These are phyloP conservation scores for Trialeurodes vaporariorum DNA, from an alignment of 1,140 invertebrate genomes.

Conservation along the genomic window DNA sequence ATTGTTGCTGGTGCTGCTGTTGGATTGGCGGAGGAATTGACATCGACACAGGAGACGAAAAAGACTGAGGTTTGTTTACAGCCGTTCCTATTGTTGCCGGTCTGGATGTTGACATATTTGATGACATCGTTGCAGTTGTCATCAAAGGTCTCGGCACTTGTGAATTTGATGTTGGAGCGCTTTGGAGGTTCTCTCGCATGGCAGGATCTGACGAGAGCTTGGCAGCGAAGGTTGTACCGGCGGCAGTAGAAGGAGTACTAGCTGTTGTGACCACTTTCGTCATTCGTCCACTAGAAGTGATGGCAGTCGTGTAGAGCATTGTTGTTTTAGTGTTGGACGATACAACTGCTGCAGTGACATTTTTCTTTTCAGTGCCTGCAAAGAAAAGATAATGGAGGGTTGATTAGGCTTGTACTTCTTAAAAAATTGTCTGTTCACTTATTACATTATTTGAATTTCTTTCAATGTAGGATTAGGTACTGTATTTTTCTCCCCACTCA, in stretches of 20 bases:
- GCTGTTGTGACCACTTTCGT: slow-evolving; percentile 24
- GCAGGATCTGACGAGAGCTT: slow-evolving; percentile 28
- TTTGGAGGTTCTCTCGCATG: not conserved
- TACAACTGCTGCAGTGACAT: slow-evolving; percentile 33
- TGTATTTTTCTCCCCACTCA: too few relatives aligned
- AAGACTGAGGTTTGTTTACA: not conserved
- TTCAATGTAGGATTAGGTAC: too few relatives aligned
- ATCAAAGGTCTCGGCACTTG: slow-evolving; percentile 23
- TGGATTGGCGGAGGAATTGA: slow-evolving; percentile 11
- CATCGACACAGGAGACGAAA: slow-evolving; percentile 16
- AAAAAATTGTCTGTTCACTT: too few relatives aligned
- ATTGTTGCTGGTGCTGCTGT: not conserved
- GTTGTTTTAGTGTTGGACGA: slow-evolving; percentile 45
- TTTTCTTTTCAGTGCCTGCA: slow-evolving; percentile 32
- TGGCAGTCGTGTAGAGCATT: slow-evolving; percentile 48
- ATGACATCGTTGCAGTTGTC: slow-evolving; percentile 29
- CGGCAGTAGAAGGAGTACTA: slow-evolving; percentile 34
- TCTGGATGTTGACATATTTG: slow-evolving; percentile 9
- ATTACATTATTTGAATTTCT: too few relatives aligned
- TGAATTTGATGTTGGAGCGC: not conserved
- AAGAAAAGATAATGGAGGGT: slow-evolving; percentile 20
- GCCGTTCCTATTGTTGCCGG: not conserved
- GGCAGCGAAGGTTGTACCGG: slow-evolving; percentile 45
- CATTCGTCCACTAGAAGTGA: slow-evolving; percentile 34
- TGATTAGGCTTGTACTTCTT: too few relatives aligned